Evolutionary conservation across 2,113 vertebrate species (phyloP).

Genomic region (Zosterops pallidus): DNA sequence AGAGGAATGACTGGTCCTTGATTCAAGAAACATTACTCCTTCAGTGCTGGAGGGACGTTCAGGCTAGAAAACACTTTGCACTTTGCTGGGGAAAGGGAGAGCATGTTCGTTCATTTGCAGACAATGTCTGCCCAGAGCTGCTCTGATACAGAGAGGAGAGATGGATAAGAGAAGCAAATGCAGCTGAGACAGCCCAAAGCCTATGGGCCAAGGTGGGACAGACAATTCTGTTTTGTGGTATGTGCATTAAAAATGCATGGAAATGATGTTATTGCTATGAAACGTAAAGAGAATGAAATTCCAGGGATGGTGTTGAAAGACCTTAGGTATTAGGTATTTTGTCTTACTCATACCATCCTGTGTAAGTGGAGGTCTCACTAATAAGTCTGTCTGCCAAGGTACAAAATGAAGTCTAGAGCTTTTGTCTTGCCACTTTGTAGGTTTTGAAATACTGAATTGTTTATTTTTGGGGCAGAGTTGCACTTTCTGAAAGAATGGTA

Average conservation of each 20-base stretch:
- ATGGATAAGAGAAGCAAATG: neutral
- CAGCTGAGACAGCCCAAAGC: neutral
- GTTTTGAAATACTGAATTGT: neutral
- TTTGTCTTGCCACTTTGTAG: neutral
- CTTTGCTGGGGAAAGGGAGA: neutral
- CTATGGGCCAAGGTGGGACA: neutral
- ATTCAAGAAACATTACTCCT: neutral
- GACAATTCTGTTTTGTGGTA: neutral
- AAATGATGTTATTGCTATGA: neutral
- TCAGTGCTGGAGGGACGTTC: neutral
- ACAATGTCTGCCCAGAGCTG: neutral
- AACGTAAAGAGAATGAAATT: neutral
- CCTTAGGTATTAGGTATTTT: neutral
- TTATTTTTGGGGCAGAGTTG: neutral
- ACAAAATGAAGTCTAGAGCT: neutral
- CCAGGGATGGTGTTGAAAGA: rapidly evolving
- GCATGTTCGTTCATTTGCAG: neutral
- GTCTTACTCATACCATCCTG: neutral
- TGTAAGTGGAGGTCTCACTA: neutral
- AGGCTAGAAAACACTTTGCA: neutral
- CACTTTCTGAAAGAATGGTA: neutral
- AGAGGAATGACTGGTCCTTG: neutral
- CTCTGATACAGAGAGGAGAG: neutral
- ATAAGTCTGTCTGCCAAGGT: neutral
- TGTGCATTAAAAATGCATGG: neutral